Percentiles rank a stretch among this genome's conserved stretches.
Conservation (phyloP, 2,113 vertebrate genomes). For the Chaetodon trifascialis region DNA sequence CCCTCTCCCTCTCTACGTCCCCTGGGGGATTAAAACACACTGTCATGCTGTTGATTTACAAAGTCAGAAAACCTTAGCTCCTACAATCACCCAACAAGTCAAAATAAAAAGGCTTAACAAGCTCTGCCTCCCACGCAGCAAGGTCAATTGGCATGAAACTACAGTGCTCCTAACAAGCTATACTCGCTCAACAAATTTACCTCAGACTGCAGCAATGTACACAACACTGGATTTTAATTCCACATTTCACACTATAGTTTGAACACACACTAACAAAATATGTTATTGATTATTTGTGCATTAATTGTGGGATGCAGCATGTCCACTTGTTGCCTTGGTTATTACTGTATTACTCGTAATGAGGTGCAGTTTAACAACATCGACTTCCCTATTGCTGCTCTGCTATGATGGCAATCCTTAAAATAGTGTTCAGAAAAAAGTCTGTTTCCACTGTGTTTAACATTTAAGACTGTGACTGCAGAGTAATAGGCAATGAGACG, state of each 20-base stretch:
- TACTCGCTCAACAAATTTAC: neutral
- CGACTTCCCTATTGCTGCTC: conserved; percentile 1
- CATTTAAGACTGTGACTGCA: conserved; percentile 35
- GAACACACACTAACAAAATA: neutral
- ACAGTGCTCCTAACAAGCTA: neutral
- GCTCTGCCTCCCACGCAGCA: neutral
- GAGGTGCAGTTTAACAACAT: conserved; percentile 32
- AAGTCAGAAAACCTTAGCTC: conserved; percentile 3
- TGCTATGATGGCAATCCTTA: conserved; percentile 1
- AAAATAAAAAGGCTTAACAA: neutral
- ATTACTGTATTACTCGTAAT: conserved; percentile 15
- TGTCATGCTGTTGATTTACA: conserved; percentile 21
- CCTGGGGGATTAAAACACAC: neutral
- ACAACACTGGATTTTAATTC: neutral
- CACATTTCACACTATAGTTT: neutral
- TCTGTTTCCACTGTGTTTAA: neutral
- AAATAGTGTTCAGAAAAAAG: neutral
- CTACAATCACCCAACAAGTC: neutral
- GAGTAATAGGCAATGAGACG: conserved; percentile 23
- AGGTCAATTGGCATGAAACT: conserved; percentile 27
- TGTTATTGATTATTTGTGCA: conserved; percentile 14
- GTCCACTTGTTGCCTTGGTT: conserved; percentile 46
- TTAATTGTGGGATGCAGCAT: conserved; percentile 13
- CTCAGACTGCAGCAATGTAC: neutral
- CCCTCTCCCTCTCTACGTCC: neutral